Evolutionary conservation across 2,888 invertebrate species (phyloP).

Genomic region (Biston stratarius): DNA sequence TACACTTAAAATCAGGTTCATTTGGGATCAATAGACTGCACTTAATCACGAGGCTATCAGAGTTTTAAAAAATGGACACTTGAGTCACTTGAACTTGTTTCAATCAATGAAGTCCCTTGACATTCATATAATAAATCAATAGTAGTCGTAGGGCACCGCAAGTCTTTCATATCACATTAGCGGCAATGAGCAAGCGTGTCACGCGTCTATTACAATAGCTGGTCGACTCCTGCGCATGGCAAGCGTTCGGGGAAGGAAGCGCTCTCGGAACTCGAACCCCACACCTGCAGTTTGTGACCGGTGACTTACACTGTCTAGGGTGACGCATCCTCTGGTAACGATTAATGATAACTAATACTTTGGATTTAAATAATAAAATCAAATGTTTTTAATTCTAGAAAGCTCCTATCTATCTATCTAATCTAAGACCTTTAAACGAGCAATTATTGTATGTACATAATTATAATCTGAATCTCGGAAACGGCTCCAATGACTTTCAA

Average conservation of each 20-base stretch:
- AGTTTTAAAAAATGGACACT: neutral
- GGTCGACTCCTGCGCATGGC: constrained; percentile 41
- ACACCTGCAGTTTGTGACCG: constrained; percentile 18
- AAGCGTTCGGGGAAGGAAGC: constrained; percentile 49
- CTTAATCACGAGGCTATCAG: no score
- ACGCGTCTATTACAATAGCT: constrained; percentile 43
- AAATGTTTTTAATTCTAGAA: neutral
- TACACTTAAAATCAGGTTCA: no score
- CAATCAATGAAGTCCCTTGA: neutral
- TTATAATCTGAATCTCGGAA: no score
- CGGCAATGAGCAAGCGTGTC: constrained; percentile 37
- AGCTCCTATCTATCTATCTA: no score
- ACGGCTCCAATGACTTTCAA: no score
- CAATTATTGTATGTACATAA: no score
- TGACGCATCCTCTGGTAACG: constrained; percentile 10
- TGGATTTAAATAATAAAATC: neutral
- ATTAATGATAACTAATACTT: neutral
- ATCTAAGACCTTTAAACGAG: no score
- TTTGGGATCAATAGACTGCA: no score
- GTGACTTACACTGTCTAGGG: neutral
- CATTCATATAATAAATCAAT: constrained; percentile 14
- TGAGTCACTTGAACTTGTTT: neutral
- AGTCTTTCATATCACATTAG: constrained; percentile 33
- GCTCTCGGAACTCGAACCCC: constrained; percentile 32
- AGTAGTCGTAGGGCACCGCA: neutral